A percentile compares a stretch with the other conserved stretches of the same genome.
phyloP scores from a whole-genome alignment of 2,113 vertebrate genomes.

The Vimba vimba region DNA sequence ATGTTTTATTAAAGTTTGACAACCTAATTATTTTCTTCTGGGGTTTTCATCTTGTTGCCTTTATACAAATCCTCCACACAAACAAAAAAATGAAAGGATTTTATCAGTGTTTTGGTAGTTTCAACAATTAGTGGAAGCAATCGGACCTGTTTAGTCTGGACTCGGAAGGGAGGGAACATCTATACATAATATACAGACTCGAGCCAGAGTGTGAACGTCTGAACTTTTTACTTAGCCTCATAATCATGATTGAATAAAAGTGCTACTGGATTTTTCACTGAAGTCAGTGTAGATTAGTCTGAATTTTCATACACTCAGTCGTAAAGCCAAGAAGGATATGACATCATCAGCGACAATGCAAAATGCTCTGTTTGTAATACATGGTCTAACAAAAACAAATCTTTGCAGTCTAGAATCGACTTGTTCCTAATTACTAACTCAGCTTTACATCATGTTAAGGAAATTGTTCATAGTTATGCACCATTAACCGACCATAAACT shows the following conservation, averaged over 20 bases:
- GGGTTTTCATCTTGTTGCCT: background rate
- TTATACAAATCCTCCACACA: background rate
- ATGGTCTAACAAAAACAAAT: conserved; percentile 6
- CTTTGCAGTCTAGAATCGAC: background rate
- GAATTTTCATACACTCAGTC: background rate
- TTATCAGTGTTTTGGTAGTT: background rate
- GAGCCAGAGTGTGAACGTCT: no score
- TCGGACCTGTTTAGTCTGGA: background rate
- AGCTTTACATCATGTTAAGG: background rate
- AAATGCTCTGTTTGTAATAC: background rate
- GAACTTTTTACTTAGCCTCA: background rate
- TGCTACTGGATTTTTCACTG: background rate
- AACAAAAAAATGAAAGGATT: background rate
- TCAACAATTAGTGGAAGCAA: background rate
- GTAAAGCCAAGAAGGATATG: background rate
- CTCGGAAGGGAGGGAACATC: background rate
- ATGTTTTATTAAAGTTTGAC: conserved; percentile 19
- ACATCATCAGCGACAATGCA: no score
- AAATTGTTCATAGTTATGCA: background rate
- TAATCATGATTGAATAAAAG: background rate
- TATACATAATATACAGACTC: background rate
- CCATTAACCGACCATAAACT: background rate
- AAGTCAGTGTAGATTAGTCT: background rate
- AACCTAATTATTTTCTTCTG: background rate
- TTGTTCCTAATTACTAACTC: background rate